Evolutionary conservation across 2,888 invertebrate species (phyloP).

Genomic region (Trichogramma evanescens): DNA sequence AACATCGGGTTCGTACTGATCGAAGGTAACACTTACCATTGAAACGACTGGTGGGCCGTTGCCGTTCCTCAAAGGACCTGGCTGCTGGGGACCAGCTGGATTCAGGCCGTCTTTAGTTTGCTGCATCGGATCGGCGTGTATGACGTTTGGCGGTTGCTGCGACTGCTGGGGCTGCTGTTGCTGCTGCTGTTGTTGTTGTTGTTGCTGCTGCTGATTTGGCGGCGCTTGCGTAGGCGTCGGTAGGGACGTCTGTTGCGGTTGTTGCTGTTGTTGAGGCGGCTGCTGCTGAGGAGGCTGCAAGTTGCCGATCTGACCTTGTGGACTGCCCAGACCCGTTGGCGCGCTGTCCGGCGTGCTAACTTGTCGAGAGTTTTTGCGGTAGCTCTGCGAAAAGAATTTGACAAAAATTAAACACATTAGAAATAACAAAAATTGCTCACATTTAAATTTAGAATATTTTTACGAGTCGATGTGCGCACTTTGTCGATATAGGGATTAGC

Average conservation of each 20-base stretch:
- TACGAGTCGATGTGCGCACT: no score
- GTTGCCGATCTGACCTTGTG: constrained; percentile 42
- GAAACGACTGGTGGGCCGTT: constrained; percentile 45
- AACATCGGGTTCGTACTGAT: no score
- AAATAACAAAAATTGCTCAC: background rate
- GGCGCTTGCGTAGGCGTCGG: constrained; percentile 18
- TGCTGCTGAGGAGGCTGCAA: constrained; percentile 39
- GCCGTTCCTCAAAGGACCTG: constrained; percentile 43
- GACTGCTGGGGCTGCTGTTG: constrained; percentile 31
- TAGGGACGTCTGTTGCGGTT: constrained; percentile 25
- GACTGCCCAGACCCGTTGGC: constrained; percentile 44
- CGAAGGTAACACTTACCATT: constrained; percentile 36
- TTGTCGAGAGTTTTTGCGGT: constrained; percentile 45
- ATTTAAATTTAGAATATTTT: no score
- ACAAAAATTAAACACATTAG: background rate
- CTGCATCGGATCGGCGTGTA: constrained; percentile 45
- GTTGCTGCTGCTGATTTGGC: constrained; percentile 33
- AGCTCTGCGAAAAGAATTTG: constrained; percentile 35
- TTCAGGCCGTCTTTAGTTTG: constrained; percentile 45
- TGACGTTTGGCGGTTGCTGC: constrained; percentile 22
- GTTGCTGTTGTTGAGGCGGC: constrained; percentile 32
- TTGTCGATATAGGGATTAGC: no score
- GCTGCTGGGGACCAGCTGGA: constrained; percentile 42
- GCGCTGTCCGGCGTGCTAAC: constrained; percentile 45
- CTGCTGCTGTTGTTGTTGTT: constrained; percentile 40